phyloP scores from a whole-genome alignment of 2,888 invertebrate genomes.

The Chymomyza caudatula region DNA sequence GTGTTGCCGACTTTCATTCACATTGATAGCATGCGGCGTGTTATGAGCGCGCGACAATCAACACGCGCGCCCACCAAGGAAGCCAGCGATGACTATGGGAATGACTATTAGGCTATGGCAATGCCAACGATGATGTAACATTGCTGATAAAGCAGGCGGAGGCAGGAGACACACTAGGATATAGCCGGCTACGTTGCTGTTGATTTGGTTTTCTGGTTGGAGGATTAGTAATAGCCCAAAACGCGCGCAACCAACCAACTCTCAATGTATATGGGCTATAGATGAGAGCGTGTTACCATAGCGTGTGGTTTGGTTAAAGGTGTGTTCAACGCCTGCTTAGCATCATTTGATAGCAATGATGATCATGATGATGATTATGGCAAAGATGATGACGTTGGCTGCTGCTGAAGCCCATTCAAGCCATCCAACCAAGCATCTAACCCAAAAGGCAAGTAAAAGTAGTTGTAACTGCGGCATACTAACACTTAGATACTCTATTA shows the following conservation, averaged over 20 bases:
- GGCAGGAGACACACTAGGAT: slow-evolving; percentile 9
- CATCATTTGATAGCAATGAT: slow-evolving; percentile 35
- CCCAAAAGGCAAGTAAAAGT: not conserved
- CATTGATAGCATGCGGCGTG: not conserved
- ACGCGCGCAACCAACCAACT: not conserved
- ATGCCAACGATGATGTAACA: slow-evolving; percentile 17
- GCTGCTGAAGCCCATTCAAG: not conserved
- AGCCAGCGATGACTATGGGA: not conserved
- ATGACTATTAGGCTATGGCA: not conserved
- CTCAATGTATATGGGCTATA: slow-evolving; percentile 35
- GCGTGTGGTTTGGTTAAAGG: slow-evolving; percentile 28
- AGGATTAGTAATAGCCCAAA: slow-evolving; percentile 56
- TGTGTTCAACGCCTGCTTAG: slow-evolving; percentile 47
- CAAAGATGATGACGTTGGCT: not conserved
- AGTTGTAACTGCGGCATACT: not conserved
- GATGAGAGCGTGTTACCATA: not conserved
- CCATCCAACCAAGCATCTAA: not conserved
- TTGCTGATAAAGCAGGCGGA: slow-evolving; percentile 55
- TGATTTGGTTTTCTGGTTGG: slow-evolving; percentile 42
- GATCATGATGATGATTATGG: not conserved
- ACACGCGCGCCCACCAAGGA: slow-evolving; percentile 29
- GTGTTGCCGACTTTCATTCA: not conserved
- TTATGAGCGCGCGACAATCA: slow-evolving; percentile 56
- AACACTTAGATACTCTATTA: not conserved
- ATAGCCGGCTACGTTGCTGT: slow-evolving; percentile 4